Evolutionary conservation across 2,888 invertebrate species (phyloP), one percentile per base, ranked within the genome.

Genomic region (Lapara coniferarum): DNA sequence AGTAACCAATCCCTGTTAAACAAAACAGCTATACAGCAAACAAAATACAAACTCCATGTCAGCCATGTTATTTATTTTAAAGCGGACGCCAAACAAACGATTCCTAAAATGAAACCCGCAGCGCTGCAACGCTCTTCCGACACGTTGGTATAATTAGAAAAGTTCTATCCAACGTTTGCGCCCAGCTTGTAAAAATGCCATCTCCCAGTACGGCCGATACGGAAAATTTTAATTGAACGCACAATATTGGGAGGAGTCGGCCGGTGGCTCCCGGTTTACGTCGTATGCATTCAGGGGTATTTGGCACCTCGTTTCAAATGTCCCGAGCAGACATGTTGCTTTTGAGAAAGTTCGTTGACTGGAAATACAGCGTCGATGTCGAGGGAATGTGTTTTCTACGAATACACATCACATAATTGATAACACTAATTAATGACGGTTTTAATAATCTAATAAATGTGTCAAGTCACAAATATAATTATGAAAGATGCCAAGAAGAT

Each of bases 181-280:
- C 67, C 67, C 66, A 69, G 73, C 74, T 79, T 76, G 77, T 82
- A 82, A 84, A 87, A 86, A 83, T 82, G 78, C 78, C 81, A 83
- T 81, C 78, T 81, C 80, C 75, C 72, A 69, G 71, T 72, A 67
- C 71, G 74, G 73, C 66, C 77, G 76, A 78, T 77, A 79, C 77
- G 80, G 76, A 76, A 81, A 80, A 74, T 82, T 85, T 86, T 88
- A 88, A 89, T 89, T 90, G 87, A 86, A 85, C 79, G 83, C 81
- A 85, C 82, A 83, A 83, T 55, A 55, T 19, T 81, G 82, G 78
- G 75, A 76, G 73, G 71, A 58, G 73, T 71, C 44, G 59, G 46
- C n/a, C 71, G 70, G 57, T 14, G 44, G 16, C 30, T 14, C 30
- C 44, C n/a, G 58, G 37, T 2, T 7, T 8, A 37, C 44, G 58